A percentile compares a stretch with the other conserved stretches of the same genome.
These are phyloP conservation scores for Zosterops borbonicus DNA, from an alignment of 2,113 vertebrate species.

Conservation along the genomic window DNA sequence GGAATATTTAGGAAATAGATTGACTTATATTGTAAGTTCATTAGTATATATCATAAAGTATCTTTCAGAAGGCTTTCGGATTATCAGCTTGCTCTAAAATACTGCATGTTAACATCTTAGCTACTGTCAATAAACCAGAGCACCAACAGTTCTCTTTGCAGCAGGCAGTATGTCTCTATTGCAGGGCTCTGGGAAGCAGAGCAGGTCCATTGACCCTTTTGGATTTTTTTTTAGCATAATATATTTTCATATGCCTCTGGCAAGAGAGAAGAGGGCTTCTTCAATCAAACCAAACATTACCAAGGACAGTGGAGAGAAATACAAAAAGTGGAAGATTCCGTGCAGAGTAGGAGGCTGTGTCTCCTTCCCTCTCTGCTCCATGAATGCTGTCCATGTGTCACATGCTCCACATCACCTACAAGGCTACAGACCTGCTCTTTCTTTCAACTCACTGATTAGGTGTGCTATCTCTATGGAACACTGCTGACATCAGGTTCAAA, in stretches of 20 bases:
- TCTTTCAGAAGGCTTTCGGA: neutral
- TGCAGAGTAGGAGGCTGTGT: neutral
- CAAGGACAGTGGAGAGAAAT: neutral
- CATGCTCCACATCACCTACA: neutral
- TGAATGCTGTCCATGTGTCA: neutral
- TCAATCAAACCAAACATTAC: neutral
- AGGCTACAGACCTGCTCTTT: neutral
- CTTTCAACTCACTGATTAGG: neutral
- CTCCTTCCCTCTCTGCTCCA: neutral
- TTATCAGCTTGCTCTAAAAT: neutral
- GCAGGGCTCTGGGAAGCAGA: neutral
- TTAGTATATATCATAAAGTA: neutral
- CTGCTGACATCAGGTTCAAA: neutral
- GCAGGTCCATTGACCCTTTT: neutral
- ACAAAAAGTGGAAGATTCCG: neutral
- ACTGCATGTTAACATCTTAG: neutral
- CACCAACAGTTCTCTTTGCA: neutral
- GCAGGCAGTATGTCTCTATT: neutral
- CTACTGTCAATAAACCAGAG: neutral
- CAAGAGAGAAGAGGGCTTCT: neutral
- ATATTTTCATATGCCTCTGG: too few species aligned
- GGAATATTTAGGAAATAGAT: neutral
- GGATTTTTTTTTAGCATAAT: neutral
- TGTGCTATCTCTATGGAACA: accelerated
- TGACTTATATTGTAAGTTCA: neutral